Base-by-base conservation (phyloP, 2,113 vertebrate species). In the Strix aluco region DNA sequence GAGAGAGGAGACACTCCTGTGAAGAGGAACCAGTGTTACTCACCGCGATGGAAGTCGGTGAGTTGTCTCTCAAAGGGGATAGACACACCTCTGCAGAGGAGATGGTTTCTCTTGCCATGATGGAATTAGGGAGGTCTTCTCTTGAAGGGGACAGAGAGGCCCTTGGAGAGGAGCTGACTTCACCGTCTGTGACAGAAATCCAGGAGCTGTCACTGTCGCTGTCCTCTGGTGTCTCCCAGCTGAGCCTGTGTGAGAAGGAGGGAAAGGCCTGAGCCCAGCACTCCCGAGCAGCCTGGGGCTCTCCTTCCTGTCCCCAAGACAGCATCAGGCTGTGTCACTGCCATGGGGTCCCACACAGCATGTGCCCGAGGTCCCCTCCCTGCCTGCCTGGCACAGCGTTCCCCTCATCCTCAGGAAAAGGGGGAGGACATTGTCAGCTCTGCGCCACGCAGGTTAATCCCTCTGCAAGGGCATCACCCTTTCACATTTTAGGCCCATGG, bases 221-320 rank as follows among this genome's bases (percentile, higher is more conserved):
- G 25, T 3, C 13, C 13, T 62, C 32, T 6, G 19, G 0, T 1
- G 1, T 40, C 17, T 40, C 23, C 2, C 5, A 17, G 44, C 7
- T 26, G 27, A 32, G 5, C 17, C 52, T 82, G n/a, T 63, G 36
- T 63, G 6, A 66, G 26, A 19, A 80, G 30, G 18, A 54, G 23
- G 23, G 9, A 63, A 65, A 47, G 7, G 17, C 36, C 17, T 42
- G 17, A 42, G 23, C 22, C 36, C 22, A 65, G 30, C 25, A n/a
- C 23, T 66, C 49, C 22, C 0, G 0, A 54, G 30, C 3, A 2
- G 10, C 61, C 30, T 34, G 51, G 13, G 13, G 7, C 36, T 51
- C 22, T 52, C n/a, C 46, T 11, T 63, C 29, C 47, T 65, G 36
- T 7, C 7, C 47, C 3, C 5, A 42, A 42, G n/a, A 36, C 42